Conservation (phyloP, 2,797 vertebrate species). For the Aselliscus stoliczkanus region DNA sequence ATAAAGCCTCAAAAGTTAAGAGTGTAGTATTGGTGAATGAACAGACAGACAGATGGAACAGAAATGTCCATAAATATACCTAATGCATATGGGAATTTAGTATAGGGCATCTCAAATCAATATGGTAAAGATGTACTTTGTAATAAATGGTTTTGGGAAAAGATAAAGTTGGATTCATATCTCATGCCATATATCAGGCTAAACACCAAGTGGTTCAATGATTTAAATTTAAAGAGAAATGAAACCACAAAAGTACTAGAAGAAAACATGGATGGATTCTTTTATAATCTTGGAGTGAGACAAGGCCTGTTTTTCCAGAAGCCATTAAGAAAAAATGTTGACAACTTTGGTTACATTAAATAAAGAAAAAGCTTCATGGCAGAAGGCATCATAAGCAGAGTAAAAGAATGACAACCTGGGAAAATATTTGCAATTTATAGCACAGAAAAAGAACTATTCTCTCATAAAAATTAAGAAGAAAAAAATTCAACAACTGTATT, state of each 20-base stretch:
- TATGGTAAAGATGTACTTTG: not conserved
- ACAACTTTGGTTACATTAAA: not conserved
- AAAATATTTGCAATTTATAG: not conserved
- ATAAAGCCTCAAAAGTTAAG: not conserved
- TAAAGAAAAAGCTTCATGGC: not conserved
- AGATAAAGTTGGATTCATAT: not conserved
- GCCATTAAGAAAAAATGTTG: not conserved
- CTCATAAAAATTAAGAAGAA: not conserved
- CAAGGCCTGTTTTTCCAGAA: not conserved
- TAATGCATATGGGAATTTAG: not conserved
- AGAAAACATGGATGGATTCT: not conserved
- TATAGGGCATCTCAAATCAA: not conserved
- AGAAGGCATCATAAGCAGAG: not conserved
- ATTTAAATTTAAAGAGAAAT: slow-evolving; percentile 1
- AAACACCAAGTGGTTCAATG: not conserved
- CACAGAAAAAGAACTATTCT: not conserved
- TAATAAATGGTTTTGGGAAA: not conserved
- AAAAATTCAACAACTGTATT: not conserved
- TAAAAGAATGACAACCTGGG: not conserved
- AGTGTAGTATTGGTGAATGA: not conserved
- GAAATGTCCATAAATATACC: not conserved
- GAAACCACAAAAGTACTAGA: not conserved
- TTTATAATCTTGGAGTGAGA: not conserved
- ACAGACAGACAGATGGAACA: not conserved
- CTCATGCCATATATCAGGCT: not conserved